Evolutionary conservation across 1,140 invertebrate species (phyloP), one percentile per base, ranked within the genome.

Genomic region (Aethina tumida): DNA sequence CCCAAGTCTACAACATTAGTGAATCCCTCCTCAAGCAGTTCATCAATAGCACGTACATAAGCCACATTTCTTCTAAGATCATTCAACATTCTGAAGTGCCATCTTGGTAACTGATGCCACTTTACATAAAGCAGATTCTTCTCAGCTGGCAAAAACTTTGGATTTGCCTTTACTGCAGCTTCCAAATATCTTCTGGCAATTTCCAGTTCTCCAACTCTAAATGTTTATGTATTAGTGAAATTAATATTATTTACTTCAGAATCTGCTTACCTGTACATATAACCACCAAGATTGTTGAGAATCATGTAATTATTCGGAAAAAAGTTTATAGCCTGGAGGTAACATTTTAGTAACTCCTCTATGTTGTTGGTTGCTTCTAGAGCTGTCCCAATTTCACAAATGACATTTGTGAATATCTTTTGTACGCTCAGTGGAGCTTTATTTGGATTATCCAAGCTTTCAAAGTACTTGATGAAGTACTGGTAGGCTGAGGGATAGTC

Each of bases 51-150:
- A 40, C 69, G 67, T 6, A 53, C 64, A 53, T 75, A 87, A 5
- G 73, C 65, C 36, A 65, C 53, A 63, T 88, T 88, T 35, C 84
- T 64, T 14, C 56, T 51, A 27, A 58, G 66, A 60, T 86, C 83
- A 66, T 88, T 88, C 3, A 88, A 54, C 84, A 88, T 87, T 36
- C 77, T 61, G 58, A 79, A 86, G 59, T 88, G 83, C 84, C 84
- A 87, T 26, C 83, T 62, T 43, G 82, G 77, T 18, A 87, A 69
- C 36, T 50, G 41, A 22, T 46, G 8, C 41, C 52, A 53, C 32
- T 50, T 55, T 17, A 49, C 39, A 28, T 47, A 41, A 30, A 53
- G 36, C 17, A 55, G 31, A 35, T 58, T 58, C 31, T 50, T 50
- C 32, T 58, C 50, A 10, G 45, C 43, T 20, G 43, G 41, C 25